Evolutionary conservation across 2,888 invertebrate genomes (phyloP), one percentile per base, ranked within the genome.

Genomic region (Thumatha senex): DNA sequence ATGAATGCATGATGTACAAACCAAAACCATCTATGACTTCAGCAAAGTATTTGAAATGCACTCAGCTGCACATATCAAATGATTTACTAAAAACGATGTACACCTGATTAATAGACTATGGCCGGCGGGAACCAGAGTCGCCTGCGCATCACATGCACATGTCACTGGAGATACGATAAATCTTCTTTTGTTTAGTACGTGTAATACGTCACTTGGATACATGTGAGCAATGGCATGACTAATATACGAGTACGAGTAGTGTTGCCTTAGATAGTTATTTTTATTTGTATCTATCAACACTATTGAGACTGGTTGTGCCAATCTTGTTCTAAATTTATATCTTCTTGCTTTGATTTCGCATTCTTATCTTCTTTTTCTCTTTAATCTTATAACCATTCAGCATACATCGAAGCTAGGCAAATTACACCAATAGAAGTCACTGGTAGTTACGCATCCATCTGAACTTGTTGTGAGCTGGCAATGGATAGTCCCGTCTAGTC

Each of bases 151-250:
- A 81, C 75, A 24, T 24, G 78, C 67, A 81, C 75, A 24, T 24
- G 78, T 78, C 82, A 76, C 70, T 76, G 78, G 79, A 73, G 78
- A 81, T 75, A 73, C 63, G 40, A 86, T 88, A 76, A 82, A 88
- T 88, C 84, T 80, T 82, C 82, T 76, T 84, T 86, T 87, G 83
- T 86, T 79, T 78, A 71, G 75, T 66, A 63, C 70, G 61, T 74
- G 75, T 78, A 74, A 76, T 76, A 67, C 63, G 68, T 73, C 70
- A 72, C 56, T 57, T 58, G 66, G 56, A 61, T 61, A 64, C 62
- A 67, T 56, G 59, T 56, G 56, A 56, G 48, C 54, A 56, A 52
- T 54, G 59, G 57, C 18, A 56, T 48, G 52, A 55, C 54, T 54
- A 31, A 3, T 2, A 12, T 1, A 55, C 61, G 64, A 64, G 58